Percentiles rank a stretch among this genome's conserved stretches.
Conservation (phyloP, 2,113 vertebrate species). For the Nannobrachium achirus region DNA sequence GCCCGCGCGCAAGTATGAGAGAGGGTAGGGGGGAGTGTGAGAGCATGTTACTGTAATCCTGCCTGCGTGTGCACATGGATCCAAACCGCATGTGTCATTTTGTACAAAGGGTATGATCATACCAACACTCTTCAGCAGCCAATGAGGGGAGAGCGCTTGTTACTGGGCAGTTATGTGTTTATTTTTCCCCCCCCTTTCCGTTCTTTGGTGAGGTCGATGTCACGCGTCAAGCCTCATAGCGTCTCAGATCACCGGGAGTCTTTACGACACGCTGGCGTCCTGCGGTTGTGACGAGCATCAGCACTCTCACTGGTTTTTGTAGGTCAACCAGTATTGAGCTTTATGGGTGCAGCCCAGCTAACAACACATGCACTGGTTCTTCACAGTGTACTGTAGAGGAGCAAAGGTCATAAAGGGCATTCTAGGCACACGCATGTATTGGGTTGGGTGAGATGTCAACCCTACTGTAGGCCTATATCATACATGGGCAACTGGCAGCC, state of each 20-base stretch:
- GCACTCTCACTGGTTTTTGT: conserved; percentile 73
- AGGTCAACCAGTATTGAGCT: conserved; percentile 70
- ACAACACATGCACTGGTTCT: conserved; percentile 26
- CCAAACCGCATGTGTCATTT: conserved; percentile 70
- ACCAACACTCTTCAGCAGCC: conserved; percentile 71
- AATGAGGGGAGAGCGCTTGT: conserved; percentile 75
- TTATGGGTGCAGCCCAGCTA: conserved; percentile 39
- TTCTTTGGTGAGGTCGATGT: conserved; percentile 76
- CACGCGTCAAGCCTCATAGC: conserved; percentile 73
- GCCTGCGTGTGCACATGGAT: conserved; percentile 33
- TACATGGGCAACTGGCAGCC: too few species aligned
- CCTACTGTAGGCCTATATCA: background rate
- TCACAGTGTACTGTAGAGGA: conserved; percentile 16
- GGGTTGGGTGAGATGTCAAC: background rate
- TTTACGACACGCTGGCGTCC: conserved; percentile 62
- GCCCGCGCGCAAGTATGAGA: background rate
- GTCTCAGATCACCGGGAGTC: conserved; percentile 70
- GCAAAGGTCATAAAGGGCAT: conserved; percentile 42
- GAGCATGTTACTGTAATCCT: conserved; percentile 55
- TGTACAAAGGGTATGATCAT: conserved; percentile 71
- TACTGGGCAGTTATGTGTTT: conserved; percentile 80
- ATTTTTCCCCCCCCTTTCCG: conserved; percentile 23
- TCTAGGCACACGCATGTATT: background rate
- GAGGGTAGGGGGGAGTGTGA: background rate
- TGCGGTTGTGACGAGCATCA: conserved; percentile 66